Percentiles rank a stretch among this genome's conserved stretches.
phyloP scores from a whole-genome alignment of 2,797 vertebrate genomes.

The Poeciliopsis presidionis region DNA sequence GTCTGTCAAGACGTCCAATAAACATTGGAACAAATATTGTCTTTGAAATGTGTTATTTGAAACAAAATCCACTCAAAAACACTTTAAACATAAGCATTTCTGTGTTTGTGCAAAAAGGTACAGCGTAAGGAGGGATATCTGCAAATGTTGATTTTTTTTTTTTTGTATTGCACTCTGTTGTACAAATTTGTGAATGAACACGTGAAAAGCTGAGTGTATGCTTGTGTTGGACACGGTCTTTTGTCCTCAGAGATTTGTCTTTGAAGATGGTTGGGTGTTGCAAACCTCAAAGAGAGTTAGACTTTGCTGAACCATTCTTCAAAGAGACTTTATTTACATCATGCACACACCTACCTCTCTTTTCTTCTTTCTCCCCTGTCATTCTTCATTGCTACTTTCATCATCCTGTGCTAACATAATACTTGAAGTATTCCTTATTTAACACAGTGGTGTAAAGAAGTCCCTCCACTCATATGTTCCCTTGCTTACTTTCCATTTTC shows the following conservation, averaged over 20 bases:
- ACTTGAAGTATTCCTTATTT: constrained; percentile 42
- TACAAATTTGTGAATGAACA: constrained; percentile 11
- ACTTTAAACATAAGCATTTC: not conserved
- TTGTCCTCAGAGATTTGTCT: constrained; percentile 53
- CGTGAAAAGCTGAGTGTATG: constrained; percentile 22
- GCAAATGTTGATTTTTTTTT: not conserved
- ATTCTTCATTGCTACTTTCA: constrained; percentile 37
- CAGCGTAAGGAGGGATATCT: not conserved
- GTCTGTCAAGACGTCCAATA: no score
- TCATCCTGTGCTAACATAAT: constrained; percentile 40
- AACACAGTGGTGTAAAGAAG: constrained; percentile 15
- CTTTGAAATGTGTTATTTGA: not conserved
- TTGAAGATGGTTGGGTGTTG: constrained; percentile 66
- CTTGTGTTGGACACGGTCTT: constrained; percentile 51
- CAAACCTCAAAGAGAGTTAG: constrained; percentile 67
- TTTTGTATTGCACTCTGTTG: constrained; percentile 4
- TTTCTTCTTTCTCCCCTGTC: constrained; percentile 15
- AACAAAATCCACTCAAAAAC: not conserved
- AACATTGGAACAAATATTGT: not conserved
- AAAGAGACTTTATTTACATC: constrained; percentile 74
- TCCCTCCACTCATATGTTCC: constrained; percentile 9
- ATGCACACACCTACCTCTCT: constrained; percentile 13
- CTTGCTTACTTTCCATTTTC: not conserved
- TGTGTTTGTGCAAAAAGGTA: not conserved
- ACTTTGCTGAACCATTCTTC: constrained; percentile 61